Evolutionary conservation across 2,113 vertebrate genomes (phyloP), one percentile per base, ranked within the genome.

Genomic region (Diphyllodes magnificus): DNA sequence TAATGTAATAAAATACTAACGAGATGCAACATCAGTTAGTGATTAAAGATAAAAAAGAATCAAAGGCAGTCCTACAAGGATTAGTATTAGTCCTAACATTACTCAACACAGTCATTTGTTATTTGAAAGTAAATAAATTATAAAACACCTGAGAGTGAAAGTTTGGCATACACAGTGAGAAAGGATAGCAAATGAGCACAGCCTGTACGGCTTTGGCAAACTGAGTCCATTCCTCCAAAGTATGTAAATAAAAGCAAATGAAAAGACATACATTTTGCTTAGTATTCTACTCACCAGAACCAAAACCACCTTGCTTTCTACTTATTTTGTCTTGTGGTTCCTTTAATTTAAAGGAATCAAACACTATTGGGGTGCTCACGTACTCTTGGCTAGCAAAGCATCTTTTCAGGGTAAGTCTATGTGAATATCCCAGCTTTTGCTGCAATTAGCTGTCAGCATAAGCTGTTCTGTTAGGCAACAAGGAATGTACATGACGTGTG

Each of bases 231-330:
- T 69, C 42, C 35, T 20, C 14, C n/a, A 15, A 79, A 68, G 33
- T 7, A n/a, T 3, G 28, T 35, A 59, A 73, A 70, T 27, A 82
- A 78, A 83, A 31, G 15, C 18, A 86, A 79, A 76, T 15, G 10
- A 47, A 60, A 92, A 64, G 8, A 53, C 11, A 28, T 19, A 2
- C 2, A 47, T 31, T 76, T 79, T 71, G 23, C 79, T 68, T 16
- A 65, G 15, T 30, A 50, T 72, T 44, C n/a, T 0, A 2, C 13
- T 68, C 30, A 64, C 10, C 61, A 59, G 33, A 71, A 94, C 10
- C 39, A 42, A 84, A 86, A 15, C 1, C 0, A 3, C 49, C 1
- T 0, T 0, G 22, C 16, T 82, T 56, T 28, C 57, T 63, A 85
- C 57, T 49, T 63, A 14, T 14, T 75, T 63, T 50, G 44, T 39